Conservation (phyloP, 1,140 invertebrate species). For the Tribolium madens region DNA sequence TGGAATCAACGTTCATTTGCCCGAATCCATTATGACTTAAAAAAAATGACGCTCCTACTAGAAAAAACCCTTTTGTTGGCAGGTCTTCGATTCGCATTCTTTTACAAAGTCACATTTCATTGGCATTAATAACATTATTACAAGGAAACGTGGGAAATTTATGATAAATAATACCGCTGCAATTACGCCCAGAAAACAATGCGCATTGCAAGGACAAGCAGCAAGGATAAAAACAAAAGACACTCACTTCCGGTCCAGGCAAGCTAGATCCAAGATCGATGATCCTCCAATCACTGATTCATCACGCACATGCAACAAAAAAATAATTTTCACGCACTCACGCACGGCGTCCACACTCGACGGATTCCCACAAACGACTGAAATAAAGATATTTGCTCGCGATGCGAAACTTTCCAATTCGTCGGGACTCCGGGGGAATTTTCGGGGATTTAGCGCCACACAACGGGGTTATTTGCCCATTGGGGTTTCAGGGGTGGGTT, state of each 20-base stretch:
- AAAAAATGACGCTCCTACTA: too few species aligned
- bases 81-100: background rate
- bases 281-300: background rate
- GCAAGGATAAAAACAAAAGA: slow-evolving; percentile 20
- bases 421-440: background rate
- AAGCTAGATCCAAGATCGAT: background rate
- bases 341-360: slow-evolving; percentile 4
- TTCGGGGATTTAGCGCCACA: background rate
- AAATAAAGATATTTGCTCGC: background rate
- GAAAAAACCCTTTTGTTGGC: too few species aligned
- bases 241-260: slow-evolving; percentile 6
- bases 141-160: slow-evolving; percentile 27
- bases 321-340: slow-evolving; percentile 12
- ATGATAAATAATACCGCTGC: slow-evolving; percentile 22
- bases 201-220: background rate
- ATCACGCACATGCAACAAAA: background rate
- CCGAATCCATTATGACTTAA: too few species aligned
- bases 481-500: background rate
- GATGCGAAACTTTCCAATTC: background rate
- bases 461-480: too few species aligned
- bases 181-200: slow-evolving; percentile 30
- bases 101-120: background rate
- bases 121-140: slow-evolving; percentile 23
- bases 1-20: too few species aligned
- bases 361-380: background rate